Conservation (phyloP, 2,888 invertebrate species). For the Eubasilissa splendida region DNA sequence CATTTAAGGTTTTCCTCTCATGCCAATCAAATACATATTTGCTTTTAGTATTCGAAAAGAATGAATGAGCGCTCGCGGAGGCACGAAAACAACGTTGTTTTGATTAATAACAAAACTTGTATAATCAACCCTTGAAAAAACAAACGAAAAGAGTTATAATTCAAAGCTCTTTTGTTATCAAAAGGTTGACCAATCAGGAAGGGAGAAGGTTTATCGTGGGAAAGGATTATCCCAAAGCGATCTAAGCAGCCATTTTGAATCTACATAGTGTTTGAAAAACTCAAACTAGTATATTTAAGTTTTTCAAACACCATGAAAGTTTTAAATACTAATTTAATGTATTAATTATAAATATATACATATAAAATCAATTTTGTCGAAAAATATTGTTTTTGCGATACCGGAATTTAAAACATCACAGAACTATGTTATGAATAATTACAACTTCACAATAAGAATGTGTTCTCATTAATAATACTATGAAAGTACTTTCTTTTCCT, state of each 20-base stretch:
- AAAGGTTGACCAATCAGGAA: constrained; percentile 23
- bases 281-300: too few relatives aligned
- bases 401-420: too few relatives aligned
- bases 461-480: too few relatives aligned
- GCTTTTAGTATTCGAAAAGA: background rate
- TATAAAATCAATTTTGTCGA: too few relatives aligned
- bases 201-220: constrained; percentile 31
- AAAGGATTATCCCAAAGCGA: constrained; percentile 48
- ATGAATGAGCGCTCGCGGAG: constrained; percentile 1
- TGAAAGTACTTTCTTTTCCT: too few relatives aligned
- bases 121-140: constrained; percentile 25
- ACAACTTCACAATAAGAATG: too few relatives aligned
- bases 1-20: constrained; percentile 1
- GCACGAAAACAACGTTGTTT: constrained; percentile 19
- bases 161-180: constrained; percentile 20
- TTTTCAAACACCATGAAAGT: too few relatives aligned
- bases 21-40: constrained; percentile 15
- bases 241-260: constrained; percentile 45
- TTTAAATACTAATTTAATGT: too few relatives aligned
- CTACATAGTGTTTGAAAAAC: background rate
- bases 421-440: too few relatives aligned
- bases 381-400: too few relatives aligned
- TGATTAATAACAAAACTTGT: constrained; percentile 29
- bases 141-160: constrained; percentile 16
- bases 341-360: too few relatives aligned